A percentile compares a stretch with the other conserved stretches of the same genome.
phyloP scores from a whole-genome alignment of 2,888 invertebrate species.

The Noctua fimbriata region DNA sequence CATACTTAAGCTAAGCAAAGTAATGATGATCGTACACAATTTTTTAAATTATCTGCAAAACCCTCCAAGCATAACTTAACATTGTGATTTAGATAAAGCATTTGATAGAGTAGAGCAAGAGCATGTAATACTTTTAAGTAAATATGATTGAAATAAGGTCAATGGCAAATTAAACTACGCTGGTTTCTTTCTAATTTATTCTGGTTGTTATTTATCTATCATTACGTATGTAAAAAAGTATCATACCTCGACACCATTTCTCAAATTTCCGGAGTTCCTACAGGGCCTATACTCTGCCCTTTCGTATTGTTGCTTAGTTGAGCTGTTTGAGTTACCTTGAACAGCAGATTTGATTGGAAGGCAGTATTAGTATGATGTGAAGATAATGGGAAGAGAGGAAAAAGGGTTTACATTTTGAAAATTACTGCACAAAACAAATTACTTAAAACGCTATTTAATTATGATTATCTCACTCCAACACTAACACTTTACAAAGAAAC shows the following conservation, averaged over 20 bases:
- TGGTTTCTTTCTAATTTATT: not conserved
- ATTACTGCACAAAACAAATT: too few relatives aligned
- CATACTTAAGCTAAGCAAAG: not conserved
- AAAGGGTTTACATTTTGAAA: not conserved
- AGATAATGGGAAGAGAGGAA: not conserved
- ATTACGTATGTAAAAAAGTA: not conserved
- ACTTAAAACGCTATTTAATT: too few relatives aligned
- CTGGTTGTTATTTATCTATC: not conserved
- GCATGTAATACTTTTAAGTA: not conserved
- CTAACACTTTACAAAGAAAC: too few relatives aligned
- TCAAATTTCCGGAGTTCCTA: constrained; percentile 9
- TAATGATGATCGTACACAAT: not conserved
- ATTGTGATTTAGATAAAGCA: not conserved
- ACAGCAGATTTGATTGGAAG: not conserved
- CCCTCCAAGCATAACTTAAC: not conserved
- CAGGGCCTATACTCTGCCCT: constrained; percentile 3
- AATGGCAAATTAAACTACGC: not conserved
- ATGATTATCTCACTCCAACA: too few relatives aligned
- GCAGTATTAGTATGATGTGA: not conserved
- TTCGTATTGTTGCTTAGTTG: constrained; percentile 2
- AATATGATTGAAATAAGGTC: not conserved
- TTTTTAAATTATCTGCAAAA: not conserved
- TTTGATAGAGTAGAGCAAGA: constrained; percentile 28
- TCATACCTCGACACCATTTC: not conserved
- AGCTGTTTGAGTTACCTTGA: not conserved